phyloP scores from a whole-genome alignment of 2,113 vertebrate species.

The Perca schrenkii region DNA sequence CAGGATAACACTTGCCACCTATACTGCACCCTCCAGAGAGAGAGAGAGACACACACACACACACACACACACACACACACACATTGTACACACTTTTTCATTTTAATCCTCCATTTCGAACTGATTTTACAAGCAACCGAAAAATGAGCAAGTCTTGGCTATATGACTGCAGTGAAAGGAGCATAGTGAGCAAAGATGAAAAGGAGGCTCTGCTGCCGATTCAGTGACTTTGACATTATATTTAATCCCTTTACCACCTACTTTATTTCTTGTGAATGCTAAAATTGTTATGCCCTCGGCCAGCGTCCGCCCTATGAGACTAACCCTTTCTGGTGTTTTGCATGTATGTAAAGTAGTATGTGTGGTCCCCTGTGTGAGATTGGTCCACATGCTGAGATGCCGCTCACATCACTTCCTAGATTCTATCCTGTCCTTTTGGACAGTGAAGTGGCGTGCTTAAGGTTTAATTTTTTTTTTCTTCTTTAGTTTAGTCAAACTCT shows the following conservation, averaged over 20 bases:
- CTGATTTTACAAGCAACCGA: slow-evolving; percentile 27
- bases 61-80: too few species aligned
- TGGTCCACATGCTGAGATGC: not conserved
- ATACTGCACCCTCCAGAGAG: slow-evolving; percentile 35
- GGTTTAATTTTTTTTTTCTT: not conserved
- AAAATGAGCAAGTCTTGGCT: not conserved
- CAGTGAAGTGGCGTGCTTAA: too few species aligned
- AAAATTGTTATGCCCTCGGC: not conserved
- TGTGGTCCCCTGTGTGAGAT: not conserved
- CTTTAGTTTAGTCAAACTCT: not conserved
- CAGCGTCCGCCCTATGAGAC: not conserved
- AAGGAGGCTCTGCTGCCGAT: slow-evolving; percentile 31
- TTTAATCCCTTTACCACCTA: slow-evolving; percentile 16
- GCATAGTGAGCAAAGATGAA: slow-evolving; percentile 31
- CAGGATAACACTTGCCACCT: slow-evolving; percentile 58
- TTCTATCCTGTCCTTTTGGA: not conserved
- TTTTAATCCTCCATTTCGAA: slow-evolving; percentile 31
- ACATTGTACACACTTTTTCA: slow-evolving; percentile 17
- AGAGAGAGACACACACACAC: not conserved
- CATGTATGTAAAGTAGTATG: not conserved
- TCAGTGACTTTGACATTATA: slow-evolving; percentile 25
- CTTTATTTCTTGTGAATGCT: slow-evolving; percentile 16
- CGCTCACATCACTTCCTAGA: not conserved
- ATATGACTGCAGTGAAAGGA: slow-evolving; percentile 6
- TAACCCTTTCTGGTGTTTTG: not conserved